Conservation (phyloP, 2,888 invertebrate genomes). For the Ectemnius cavifrons region DNA sequence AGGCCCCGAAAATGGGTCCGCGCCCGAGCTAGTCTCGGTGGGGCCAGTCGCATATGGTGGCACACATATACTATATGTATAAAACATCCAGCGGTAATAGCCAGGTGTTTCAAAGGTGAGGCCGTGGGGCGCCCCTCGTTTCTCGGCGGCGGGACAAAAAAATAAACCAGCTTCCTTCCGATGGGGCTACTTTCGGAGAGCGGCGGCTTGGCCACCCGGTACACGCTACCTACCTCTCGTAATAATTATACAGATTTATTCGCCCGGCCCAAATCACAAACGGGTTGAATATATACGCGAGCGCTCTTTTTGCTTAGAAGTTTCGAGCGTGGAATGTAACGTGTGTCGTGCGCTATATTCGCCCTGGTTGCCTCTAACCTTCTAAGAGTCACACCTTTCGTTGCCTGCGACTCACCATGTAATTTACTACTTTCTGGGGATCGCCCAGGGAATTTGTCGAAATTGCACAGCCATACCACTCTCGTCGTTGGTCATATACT, state of each 20-base stretch:
- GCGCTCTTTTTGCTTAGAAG: conserved; percentile 50
- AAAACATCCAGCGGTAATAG: conserved; percentile 74
- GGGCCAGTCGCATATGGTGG: conserved; percentile 76
- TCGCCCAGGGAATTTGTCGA: not conserved
- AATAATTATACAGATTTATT: conserved; percentile 70
- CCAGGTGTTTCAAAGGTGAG: conserved; percentile 78
- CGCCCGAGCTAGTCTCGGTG: conserved; percentile 76
- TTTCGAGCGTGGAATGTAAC: conserved; percentile 49
- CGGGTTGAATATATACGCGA: conserved; percentile 41
- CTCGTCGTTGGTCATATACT: not conserved
- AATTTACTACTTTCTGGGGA: conserved; percentile 51
- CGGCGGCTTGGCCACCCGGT: conserved; percentile 50
- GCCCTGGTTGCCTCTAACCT: conserved; percentile 21
- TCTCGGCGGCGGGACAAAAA: conserved; percentile 68
- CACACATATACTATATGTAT: conserved; percentile 45
- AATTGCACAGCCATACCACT: conserved; percentile 13
- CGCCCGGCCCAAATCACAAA: conserved; percentile 54
- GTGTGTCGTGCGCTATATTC: conserved; percentile 11
- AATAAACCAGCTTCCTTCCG: conserved; percentile 75
- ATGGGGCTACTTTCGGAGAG: conserved; percentile 60
- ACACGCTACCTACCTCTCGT: conserved; percentile 49
- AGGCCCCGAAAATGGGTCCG: conserved; percentile 74
- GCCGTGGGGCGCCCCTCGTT: conserved; percentile 63
- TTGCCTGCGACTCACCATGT: conserved; percentile 49
- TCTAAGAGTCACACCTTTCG: conserved; percentile 59